Conservation (phyloP, 1,140 invertebrate genomes). For the Brachionus paranguensis region DNA sequence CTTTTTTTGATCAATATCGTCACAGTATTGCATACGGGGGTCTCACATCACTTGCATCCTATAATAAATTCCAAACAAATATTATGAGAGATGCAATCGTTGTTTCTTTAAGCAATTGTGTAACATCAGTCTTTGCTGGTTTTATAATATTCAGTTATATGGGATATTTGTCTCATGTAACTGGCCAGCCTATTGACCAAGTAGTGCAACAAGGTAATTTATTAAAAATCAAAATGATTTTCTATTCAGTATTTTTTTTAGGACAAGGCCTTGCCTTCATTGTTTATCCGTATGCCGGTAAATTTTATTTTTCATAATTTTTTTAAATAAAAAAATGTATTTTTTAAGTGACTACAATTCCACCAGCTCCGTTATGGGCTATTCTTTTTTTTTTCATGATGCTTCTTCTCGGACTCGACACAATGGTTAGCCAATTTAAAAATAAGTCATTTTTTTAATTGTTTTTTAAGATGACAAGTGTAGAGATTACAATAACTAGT, state of each 20-base stretch:
- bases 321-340: background rate
- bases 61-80: constrained; percentile 32
- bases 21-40: constrained; percentile 35
- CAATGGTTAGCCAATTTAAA: constrained; percentile 41
- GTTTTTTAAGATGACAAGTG: constrained; percentile 63
- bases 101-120: constrained; percentile 18
- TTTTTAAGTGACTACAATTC: constrained; percentile 41
- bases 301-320: constrained; percentile 59
- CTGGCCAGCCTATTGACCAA: constrained; percentile 46
- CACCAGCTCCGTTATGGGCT: constrained; percentile 42
- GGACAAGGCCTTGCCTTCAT: constrained; percentile 42
- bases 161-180: constrained; percentile 60
- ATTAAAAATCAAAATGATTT: background rate
- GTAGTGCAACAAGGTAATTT: constrained; percentile 46
- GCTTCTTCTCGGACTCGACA: constrained; percentile 42
- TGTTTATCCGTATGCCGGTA: constrained; percentile 42
- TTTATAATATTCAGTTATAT: constrained; percentile 96
- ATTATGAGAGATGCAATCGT: constrained; percentile 38
- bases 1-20: background rate
- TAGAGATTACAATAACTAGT: constrained; percentile 67
- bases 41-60: constrained; percentile 26
- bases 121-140: constrained; percentile 48
- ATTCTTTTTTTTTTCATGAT: constrained; percentile 43
- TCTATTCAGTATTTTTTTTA: background rate
- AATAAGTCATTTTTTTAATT: background rate